Conservation (phyloP, 2,888 invertebrate genomes). For the Slavum lentiscoides region DNA sequence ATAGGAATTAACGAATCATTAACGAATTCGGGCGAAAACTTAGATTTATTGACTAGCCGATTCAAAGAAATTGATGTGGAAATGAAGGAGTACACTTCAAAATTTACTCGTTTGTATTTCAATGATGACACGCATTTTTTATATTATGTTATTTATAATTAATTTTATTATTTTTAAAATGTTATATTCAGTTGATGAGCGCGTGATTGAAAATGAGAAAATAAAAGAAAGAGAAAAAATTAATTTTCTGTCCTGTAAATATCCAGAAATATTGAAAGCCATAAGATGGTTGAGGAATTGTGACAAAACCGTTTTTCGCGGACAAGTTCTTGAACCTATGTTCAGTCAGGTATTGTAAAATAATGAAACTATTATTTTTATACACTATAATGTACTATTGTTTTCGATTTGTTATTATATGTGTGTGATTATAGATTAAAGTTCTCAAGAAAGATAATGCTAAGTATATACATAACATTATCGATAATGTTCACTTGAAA, state of each 20-base stretch:
- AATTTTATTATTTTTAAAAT: not conserved
- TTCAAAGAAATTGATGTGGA: not conserved
- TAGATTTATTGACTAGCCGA: not conserved
- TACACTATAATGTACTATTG: not conserved
- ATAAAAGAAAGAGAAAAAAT: slow-evolving; percentile 51
- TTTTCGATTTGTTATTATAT: not conserved
- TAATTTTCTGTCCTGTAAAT: slow-evolving; percentile 60
- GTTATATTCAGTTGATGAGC: slow-evolving; percentile 29
- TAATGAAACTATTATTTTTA: not conserved
- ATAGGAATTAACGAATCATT: not conserved
- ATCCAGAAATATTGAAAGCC: slow-evolving; percentile 66
- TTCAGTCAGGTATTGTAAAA: slow-evolving; percentile 18
- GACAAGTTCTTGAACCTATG: slow-evolving; percentile 78
- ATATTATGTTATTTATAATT: not conserved
- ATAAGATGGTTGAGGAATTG: slow-evolving; percentile 55
- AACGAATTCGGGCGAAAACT: no score
- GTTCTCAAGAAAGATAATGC: slow-evolving; percentile 69
- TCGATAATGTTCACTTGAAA: slow-evolving; percentile 71
- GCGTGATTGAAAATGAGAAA: slow-evolving; percentile 46
- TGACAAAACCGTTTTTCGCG: slow-evolving; percentile 67
- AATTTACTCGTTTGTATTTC: not conserved
- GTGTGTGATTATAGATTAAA: slow-evolving; percentile 63
- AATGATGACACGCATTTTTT: not conserved
- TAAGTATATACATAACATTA: slow-evolving; percentile 76
- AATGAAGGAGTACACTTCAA: not conserved